Base-by-base conservation (phyloP, 2,113 vertebrate species). In the Baryphthengus martii region DNA sequence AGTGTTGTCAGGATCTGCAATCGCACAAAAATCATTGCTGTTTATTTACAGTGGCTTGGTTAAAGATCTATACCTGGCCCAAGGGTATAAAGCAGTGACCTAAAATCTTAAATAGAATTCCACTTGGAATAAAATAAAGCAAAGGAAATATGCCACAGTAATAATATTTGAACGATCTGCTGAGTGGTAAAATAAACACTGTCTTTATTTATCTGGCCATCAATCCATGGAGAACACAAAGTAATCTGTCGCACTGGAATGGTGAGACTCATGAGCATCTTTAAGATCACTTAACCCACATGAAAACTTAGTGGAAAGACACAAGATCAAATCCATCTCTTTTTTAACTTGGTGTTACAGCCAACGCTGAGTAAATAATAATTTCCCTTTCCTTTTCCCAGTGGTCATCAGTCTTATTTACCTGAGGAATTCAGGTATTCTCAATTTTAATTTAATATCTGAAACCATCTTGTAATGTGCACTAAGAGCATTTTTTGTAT, bases 161-260 rank as follows among this genome's bases (percentile, higher is more conserved):
- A 94, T 85, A 94, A 96, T 92, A 96, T 92, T 94, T 96, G 88
- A 93, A 94, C 95, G 68, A 92, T 93, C 78, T 92, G 76, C 81
- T 91, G 80, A 91, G 86, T 72, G 50, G 76, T 82, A 87, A 94
- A 94, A 81, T 89, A 94, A 94, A 91, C 84, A 91, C n/a, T 86
- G 76, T 44, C 20, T 94, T 55, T 91, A 78, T 96, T 95, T 91
- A 72, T 81, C 82, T 94, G 65, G 47, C 80, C 93, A 56, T 83
- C 79, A 93, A 20, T 86, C 76, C 39, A 40, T 24, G n/a, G 59
- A 86, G 85, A 80, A 80, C 65, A 77, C 5, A 5, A 95, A 93
- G 68, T 40, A 94, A 72, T 92, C 84, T 96, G 82, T 94, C 81
- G 53, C 2, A 3, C 35, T 68, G 73, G 68, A 92, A 78, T 82